phyloP scores from a whole-genome alignment of 2,113 vertebrate species.

The Probosciger aterrimus region DNA sequence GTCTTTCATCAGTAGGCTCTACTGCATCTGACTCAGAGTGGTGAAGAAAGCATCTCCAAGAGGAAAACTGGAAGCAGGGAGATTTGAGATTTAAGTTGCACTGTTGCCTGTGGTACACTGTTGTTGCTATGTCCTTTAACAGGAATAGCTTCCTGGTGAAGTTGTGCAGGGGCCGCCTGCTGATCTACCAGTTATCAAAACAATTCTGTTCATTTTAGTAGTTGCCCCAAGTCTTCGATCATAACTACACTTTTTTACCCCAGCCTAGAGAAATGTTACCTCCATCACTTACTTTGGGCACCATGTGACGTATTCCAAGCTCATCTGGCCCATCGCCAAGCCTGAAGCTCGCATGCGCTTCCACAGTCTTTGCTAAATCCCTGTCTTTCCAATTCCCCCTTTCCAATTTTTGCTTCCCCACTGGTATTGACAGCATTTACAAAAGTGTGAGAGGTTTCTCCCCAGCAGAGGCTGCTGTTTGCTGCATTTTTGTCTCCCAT shows the following conservation, averaged over 20 bases:
- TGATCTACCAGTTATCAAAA: background rate
- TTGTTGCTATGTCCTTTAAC: background rate
- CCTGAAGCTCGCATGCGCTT: background rate
- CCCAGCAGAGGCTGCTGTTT: conserved; percentile 49
- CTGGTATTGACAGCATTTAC: background rate
- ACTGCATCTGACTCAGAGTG: background rate
- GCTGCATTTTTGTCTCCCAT: background rate
- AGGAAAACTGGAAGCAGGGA: background rate
- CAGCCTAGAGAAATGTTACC: background rate
- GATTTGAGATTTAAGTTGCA: background rate
- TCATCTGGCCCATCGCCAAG: background rate
- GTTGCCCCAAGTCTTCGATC: background rate
- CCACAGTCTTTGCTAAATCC: background rate
- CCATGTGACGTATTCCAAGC: background rate
- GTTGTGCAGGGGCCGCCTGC: background rate
- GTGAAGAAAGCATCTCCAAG: background rate
- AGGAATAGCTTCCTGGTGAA: background rate
- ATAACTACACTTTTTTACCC: background rate
- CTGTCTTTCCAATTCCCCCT: background rate
- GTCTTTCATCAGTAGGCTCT: background rate
- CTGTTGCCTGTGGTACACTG: rapidly evolving
- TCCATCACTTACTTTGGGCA: background rate
- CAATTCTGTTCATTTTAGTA: background rate
- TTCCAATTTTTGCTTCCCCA: background rate
- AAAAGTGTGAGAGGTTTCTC: background rate